Base-by-base conservation (phyloP, 2,888 invertebrate species). In the Sylvicola cinctus region DNA sequence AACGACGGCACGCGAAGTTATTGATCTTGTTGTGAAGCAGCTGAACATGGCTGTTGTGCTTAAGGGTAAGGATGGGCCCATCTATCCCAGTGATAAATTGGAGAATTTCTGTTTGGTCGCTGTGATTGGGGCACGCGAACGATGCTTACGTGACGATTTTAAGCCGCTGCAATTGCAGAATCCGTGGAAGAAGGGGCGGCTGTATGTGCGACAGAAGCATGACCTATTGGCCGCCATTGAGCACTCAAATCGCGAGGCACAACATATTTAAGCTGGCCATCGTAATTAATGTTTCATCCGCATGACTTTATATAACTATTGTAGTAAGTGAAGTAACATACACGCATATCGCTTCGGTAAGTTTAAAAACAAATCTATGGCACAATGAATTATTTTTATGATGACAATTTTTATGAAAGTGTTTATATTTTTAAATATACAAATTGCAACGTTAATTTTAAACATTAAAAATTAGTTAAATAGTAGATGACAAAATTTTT, bases 11-110 rank as follows among this genome's bases (percentile, higher is more conserved):
- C 68, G 88, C 12, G 95, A 96, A 60, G 90, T 96, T 35, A 85
- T 96, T 40, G 84, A 90, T 58, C 66, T 95, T 40, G 91, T 96
- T 15, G 85, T 96, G 35, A 84, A 88, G 52, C 93, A 96, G 55
- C 66, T 96, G 29, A 93, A 93, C 52, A 84, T 87, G 76, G 87
- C 88, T 11, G 83, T 84, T 34, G 73, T 81, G 13, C 61, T 85
- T 14, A 88, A 85, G 55, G 78, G 83, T 31, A 80, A 79, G 52
- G 70, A 77, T 29, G 84, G 83, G 1, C 90, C 90, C 1, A 76
- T 87, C 29, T 85, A 85, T 49, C 73, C 76, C 0, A 70, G 77
- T 3, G 85, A 84, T 35, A 76, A 81, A 52, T 60, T 88, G 38
- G 71, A 72, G 39, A 85, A 87, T 51, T 93, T 91, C 57, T 93